Evolutionary conservation across 2,888 invertebrate genomes (phyloP).

Genomic region (Eristalis pertinax): DNA sequence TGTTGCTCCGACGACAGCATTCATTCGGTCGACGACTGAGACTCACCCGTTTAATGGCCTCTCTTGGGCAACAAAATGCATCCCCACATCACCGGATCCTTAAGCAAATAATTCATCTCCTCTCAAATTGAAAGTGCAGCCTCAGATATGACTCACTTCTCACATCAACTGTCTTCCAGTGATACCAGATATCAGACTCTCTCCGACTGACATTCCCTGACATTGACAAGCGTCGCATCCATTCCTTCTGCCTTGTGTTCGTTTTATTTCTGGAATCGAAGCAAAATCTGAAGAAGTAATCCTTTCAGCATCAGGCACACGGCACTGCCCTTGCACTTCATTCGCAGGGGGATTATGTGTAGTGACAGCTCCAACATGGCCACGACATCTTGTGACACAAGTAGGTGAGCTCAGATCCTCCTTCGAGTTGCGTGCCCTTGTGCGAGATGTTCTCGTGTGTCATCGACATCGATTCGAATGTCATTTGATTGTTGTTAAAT

Average conservation of each 20-base stretch:
- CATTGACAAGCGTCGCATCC: neutral
- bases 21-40: too few relatives aligned
- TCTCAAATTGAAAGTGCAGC: too few relatives aligned
- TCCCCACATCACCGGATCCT: too few relatives aligned
- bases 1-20: too few relatives aligned
- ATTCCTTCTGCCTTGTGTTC: neutral
- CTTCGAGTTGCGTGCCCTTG: neutral
- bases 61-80: too few relatives aligned
- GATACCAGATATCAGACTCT: too few relatives aligned
- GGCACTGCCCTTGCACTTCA: neutral
- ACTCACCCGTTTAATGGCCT: too few relatives aligned
- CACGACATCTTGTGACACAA: neutral
- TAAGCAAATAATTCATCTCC: too few relatives aligned
- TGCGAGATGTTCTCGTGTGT: neutral
- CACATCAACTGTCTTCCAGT: too few relatives aligned
- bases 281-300: neutral
- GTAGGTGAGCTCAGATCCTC: neutral
- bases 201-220: neutral
- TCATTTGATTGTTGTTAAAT: conserved; percentile 24
- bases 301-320: neutral
- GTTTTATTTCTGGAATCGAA: neutral
- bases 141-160: too few relatives aligned
- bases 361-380: neutral
- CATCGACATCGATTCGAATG: neutral
- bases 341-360: neutral